Evolutionary conservation across 2,797 vertebrate species (phyloP), one percentile per base, ranked within the genome.

Genomic region (Hephaestus fuliginosus): DNA sequence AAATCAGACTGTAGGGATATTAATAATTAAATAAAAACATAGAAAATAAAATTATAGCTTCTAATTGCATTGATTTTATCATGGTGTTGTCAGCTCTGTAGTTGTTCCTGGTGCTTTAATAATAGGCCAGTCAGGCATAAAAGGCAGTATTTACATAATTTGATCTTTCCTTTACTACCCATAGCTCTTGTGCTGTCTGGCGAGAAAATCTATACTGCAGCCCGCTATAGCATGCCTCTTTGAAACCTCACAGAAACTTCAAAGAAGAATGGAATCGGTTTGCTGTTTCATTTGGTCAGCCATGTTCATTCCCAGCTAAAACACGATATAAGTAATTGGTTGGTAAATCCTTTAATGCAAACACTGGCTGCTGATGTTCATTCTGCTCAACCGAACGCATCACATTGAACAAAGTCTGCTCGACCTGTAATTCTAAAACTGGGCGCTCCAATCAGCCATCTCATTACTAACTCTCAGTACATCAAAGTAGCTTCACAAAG

Each of bases 381-480:
- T 55, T 78, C 41, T 46, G 56, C 28, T 78, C 57, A 22, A 55
- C 69, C 20, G 61, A 70, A 70, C 12, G 1, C 83, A 83, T 70
- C 33, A 52, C 55, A 70, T n/a, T 0, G 28, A 61, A 49, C 70
- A 74, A 65, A 71, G 75, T 86, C 65, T 74, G 51, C 5, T 17
- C 82, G 74, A 85, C 83, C 82, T 41, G 36, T 67, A 74, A 44
- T 76, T 85, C 46, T 66, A 43, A 71, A 80, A 69, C n/a, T 33
- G 17, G 52, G 11, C 3, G 36, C 70, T 60, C 63, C 69, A 65
- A 76, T 85, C 73, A 71, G 15, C 22, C 44, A 52, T 72, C 39
- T 70, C 65, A 80, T 88, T 76, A 81, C 15, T 20, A 33, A 58
- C 18, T 36, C 41, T 57, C 61, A 44, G 74, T 43, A 44, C 71